These are phyloP conservation scores for Acestrorhynchus altus DNA, from an alignment of 2,797 vertebrate genomes.

Conservation along the genomic window DNA sequence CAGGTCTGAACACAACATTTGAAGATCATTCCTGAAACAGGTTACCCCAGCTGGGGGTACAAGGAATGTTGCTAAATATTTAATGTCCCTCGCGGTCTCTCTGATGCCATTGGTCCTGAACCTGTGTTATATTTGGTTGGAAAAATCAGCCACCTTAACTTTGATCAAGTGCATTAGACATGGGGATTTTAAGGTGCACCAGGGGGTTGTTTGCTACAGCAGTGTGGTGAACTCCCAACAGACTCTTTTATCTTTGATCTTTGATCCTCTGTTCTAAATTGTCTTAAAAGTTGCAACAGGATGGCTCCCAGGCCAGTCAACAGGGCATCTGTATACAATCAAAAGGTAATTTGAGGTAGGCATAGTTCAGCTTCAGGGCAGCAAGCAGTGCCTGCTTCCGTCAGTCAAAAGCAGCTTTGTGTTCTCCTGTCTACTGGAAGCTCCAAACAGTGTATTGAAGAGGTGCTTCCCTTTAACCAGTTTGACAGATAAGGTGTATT, in stretches of 20 bases:
- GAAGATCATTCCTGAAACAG: not conserved
- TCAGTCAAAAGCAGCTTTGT: constrained; percentile 31
- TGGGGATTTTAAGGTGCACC: constrained; percentile 21
- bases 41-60: not conserved
- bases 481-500: constrained; percentile 22
- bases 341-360: constrained; percentile 52
- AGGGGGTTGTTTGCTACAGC: constrained; percentile 33
- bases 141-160: not conserved
- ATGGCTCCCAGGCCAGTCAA: constrained; percentile 42
- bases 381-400: constrained; percentile 38
- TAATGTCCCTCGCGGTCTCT: not conserved
- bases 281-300: constrained; percentile 34
- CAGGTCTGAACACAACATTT: not conserved
- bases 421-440: constrained; percentile 26
- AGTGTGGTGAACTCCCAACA: constrained; percentile 9
- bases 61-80: not conserved
- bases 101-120: not conserved
- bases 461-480: not conserved
- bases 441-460: not conserved
- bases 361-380: constrained; percentile 42
- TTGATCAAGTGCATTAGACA: constrained; percentile 25
- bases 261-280: constrained; percentile 45
- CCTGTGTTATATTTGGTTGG: not conserved
- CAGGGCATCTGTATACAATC: constrained; percentile 48
- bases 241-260: constrained; percentile 43